Evolutionary conservation across 92 coral and sea anemone genomes (phyloP), one percentile per base, ranked within the genome.

Genomic region (Siderastrea radians): DNA sequence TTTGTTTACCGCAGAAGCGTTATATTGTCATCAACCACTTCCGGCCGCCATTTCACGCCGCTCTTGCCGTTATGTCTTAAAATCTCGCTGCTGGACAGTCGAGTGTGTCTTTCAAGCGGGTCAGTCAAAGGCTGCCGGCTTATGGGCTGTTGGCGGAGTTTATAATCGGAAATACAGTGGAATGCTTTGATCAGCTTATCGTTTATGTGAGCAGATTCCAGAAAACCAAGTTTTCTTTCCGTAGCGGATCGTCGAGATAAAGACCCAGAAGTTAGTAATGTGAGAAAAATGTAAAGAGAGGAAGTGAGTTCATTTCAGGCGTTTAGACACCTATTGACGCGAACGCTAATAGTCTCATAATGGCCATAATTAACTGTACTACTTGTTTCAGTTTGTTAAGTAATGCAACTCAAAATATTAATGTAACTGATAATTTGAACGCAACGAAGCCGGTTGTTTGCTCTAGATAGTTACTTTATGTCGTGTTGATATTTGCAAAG

Each of bases 1-100:
- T 73, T 73, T 58, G 51, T 60, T 83, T 60, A 63, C 87, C 87
- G 80, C 87, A 83, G 46, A 68, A 67, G 76, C 50, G 74, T 50
- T 80, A 80, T 53, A 72, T 79, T 79, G 74, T 81, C 76, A 54
- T 82, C 86, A 57, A 16, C 2, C 16, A 52, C 68, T 55, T 82
- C 86, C 77, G 77, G 63, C 4, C 4, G 44, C 7, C 77, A 15
- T 55, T 82, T 68, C 63, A 67, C 19, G 67, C 52, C 68, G 77
- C 78, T 62, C 7, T 1, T 46, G 10, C 9, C 67, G 52, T 26
- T 77, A 55, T 15, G 38, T 54, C 17, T 6, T 14, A 46, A 9
- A 48, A 44, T 10, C 26, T 38, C 86, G 48, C 54, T 47, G 68
- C 63, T 69, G 66, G 86, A 82, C 53, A 45, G 72, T 58, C 57